A percentile compares a stretch with the other conserved stretches of the same genome.
Evolutionary conservation across 2,888 invertebrate genomes (phyloP).

Genomic region (Leptura quadrifasciata): DNA sequence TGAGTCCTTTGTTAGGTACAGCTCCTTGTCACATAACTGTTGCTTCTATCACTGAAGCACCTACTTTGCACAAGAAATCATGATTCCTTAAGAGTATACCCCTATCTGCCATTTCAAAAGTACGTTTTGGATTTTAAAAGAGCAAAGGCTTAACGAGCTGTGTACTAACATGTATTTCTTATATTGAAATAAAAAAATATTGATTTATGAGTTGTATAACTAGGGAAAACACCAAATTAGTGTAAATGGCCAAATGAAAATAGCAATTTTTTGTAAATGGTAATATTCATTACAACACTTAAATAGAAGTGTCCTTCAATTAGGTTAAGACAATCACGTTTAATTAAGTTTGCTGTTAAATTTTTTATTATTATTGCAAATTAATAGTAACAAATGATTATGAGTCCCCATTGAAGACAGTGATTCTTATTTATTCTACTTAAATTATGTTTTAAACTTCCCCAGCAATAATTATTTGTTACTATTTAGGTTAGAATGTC

Average conservation of each 20-base stretch:
- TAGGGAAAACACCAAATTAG: background rate
- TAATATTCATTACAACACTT: background rate
- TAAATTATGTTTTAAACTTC: background rate
- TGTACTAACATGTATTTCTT: too few relatives aligned
- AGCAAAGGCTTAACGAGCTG: too few relatives aligned
- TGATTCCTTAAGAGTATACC: too few relatives aligned
- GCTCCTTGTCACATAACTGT: too few relatives aligned
- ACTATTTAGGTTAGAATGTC: conserved; percentile 48
- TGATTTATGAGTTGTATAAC: too few relatives aligned
- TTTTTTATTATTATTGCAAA: conserved; percentile 20
- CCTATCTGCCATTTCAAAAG: too few relatives aligned
- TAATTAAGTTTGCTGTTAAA: background rate
- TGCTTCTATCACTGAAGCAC: too few relatives aligned
- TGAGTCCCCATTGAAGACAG: conserved; percentile 13
- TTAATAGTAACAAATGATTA: conserved; percentile 31
- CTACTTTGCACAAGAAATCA: too few relatives aligned
- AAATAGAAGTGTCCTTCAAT: background rate
- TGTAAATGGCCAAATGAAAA: background rate
- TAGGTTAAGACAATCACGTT: conserved; percentile 11
- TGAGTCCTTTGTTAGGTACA: too few relatives aligned
- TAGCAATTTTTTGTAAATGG: background rate
- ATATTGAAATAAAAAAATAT: too few relatives aligned
- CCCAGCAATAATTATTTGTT: conserved; percentile 47
- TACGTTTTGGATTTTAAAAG: too few relatives aligned
- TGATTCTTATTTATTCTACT: conserved; percentile 14